phyloP scores from a whole-genome alignment of 2,113 vertebrate species.

The Corvus cornix region DNA sequence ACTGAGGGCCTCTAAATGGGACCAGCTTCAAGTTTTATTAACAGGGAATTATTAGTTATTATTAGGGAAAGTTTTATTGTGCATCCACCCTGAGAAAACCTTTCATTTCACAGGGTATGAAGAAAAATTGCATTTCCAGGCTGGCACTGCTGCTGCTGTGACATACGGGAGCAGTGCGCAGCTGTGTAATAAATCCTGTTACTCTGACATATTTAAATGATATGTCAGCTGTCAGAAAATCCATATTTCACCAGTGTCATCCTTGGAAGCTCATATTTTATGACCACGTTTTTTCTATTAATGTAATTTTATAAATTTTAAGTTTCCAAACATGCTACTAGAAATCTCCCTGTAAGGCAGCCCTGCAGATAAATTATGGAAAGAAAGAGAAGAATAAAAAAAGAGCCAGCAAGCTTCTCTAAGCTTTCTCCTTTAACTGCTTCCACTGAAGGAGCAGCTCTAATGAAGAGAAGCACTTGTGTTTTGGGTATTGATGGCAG shows the following conservation, averaged over 20 bases:
- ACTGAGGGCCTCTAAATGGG: not conserved
- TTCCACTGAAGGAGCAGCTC: not conserved
- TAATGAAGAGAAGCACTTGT: not conserved
- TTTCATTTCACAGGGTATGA: not conserved
- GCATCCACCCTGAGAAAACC: not conserved
- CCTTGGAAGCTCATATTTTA: not conserved
- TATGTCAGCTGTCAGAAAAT: constrained; percentile 4
- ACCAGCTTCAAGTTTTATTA: not conserved
- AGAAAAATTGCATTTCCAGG: not conserved
- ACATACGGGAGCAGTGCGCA: not conserved
- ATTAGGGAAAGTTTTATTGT: not conserved
- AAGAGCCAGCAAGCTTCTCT: not conserved
- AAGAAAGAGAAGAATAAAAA: not conserved
- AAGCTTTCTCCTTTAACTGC: not conserved
- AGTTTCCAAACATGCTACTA: not conserved
- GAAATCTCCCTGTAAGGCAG: not conserved
- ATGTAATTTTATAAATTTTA: not conserved
- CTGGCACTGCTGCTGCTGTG: not conserved
- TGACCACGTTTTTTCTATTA: not conserved
- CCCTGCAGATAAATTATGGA: not conserved
- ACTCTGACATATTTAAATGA: not conserved
- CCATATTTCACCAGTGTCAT: not conserved
- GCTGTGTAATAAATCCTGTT: not conserved
- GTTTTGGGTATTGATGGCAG: not conserved
- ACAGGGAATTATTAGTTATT: not conserved